Evolutionary conservation across 2,113 vertebrate genomes (phyloP).

Genomic region (Laticauda colubrina): DNA sequence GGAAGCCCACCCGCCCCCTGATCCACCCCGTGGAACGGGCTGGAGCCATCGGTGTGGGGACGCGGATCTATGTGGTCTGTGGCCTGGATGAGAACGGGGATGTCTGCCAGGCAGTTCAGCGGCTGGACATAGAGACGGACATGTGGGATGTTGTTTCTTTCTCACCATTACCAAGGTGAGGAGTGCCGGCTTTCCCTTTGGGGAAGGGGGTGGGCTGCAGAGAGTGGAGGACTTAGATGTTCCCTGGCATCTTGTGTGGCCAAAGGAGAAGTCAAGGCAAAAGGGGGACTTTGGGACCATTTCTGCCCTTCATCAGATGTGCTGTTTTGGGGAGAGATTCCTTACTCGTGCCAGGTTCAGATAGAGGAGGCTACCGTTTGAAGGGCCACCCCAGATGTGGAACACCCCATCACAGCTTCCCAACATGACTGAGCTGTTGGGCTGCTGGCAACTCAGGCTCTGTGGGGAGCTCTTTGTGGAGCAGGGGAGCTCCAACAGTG

Average conservation of each 20-base stretch:
- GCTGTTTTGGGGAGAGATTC: background rate
- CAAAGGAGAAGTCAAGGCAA: background rate
- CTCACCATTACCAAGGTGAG: slow-evolving; percentile 83
- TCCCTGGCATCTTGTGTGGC: too few relatives aligned
- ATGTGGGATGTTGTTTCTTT: slow-evolving; percentile 83
- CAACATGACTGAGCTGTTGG: background rate
- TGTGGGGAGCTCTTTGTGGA: background rate
- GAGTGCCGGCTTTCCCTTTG: background rate
- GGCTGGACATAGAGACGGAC: slow-evolving; percentile 69
- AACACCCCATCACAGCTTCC: background rate
- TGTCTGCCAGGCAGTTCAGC: slow-evolving; percentile 81
- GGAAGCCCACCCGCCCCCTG: slow-evolving; percentile 78
- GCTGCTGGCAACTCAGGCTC: background rate
- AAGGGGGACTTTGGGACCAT: background rate
- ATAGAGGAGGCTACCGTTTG: background rate
- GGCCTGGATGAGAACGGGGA: slow-evolving; percentile 87
- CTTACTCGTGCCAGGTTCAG: background rate
- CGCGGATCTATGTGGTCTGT: slow-evolving; percentile 79
- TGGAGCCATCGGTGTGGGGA: slow-evolving; percentile 63
- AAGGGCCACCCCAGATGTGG: background rate
- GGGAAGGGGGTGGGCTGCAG: background rate
- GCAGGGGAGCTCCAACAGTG: background rate
- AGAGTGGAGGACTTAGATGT: background rate
- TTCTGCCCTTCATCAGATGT: background rate
- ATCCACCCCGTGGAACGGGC: slow-evolving; percentile 82